A percentile compares a stretch with the other conserved stretches of the same genome.
Conservation (phyloP, 2,797 vertebrate genomes). For the Crenichthys baileyi region DNA sequence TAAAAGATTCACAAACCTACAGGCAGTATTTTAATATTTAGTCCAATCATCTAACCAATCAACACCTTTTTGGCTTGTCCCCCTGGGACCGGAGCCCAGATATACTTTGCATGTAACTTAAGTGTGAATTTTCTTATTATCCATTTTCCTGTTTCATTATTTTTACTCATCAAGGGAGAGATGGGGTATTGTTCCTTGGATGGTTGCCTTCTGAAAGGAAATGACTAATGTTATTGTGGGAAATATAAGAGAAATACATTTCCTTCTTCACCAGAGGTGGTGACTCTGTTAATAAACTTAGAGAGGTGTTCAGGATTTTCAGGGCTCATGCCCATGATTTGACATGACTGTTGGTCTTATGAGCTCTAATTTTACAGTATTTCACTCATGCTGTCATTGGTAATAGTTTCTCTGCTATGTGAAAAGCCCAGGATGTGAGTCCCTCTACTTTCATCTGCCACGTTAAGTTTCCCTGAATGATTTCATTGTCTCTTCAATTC, state of each 20-base stretch:
- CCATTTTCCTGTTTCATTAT: slow-evolving; percentile 44
- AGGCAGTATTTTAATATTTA: slow-evolving; percentile 4
- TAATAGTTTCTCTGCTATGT: slow-evolving; percentile 33
- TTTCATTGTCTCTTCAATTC: slow-evolving; percentile 63
- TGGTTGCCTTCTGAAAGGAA: slow-evolving; percentile 11
- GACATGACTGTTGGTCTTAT: slow-evolving; percentile 17
- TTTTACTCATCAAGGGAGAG: slow-evolving; percentile 33
- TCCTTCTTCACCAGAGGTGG: slow-evolving; percentile 28
- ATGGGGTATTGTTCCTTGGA: slow-evolving; percentile 11
- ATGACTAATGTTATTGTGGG: slow-evolving; percentile 30
- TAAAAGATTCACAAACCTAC: background rate
- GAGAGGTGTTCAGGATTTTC: background rate
- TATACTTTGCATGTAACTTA: slow-evolving; percentile 18
- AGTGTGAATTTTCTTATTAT: slow-evolving; percentile 37
- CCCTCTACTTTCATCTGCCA: slow-evolving; percentile 47
- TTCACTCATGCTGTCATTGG: slow-evolving; percentile 32
- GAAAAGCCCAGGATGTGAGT: slow-evolving; percentile 16
- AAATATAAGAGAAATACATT: slow-evolving; percentile 58
- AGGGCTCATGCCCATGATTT: background rate
- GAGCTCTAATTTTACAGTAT: slow-evolving; percentile 20
- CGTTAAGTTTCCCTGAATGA: slow-evolving; percentile 51
- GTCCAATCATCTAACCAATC: slow-evolving; percentile 43
- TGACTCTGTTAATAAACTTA: slow-evolving; percentile 10
- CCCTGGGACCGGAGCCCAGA: slow-evolving; percentile 13
- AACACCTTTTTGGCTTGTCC: slow-evolving; percentile 50